Evolutionary conservation across 2,113 vertebrate genomes (phyloP).

Genomic region (Trinectes maculatus): DNA sequence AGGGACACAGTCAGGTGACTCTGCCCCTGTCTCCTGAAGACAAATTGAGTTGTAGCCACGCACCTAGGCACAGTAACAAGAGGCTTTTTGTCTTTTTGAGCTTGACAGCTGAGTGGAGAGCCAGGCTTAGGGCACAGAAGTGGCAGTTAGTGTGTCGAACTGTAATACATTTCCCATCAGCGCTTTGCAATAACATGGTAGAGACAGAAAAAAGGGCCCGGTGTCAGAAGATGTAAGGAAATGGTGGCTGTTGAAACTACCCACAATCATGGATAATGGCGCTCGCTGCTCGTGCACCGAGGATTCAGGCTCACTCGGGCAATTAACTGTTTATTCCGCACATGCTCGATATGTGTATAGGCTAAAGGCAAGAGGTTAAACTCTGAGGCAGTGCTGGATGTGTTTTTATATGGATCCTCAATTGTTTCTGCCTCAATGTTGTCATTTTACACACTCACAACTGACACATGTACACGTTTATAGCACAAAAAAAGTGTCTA

Average conservation of each 20-base stretch:
- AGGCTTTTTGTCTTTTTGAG: conserved; percentile 68
- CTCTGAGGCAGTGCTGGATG: conserved; percentile 10
- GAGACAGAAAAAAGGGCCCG: conserved; percentile 47
- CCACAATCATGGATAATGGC: conserved; percentile 41
- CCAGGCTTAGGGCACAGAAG: conserved; percentile 49
- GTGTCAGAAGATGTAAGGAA: conserved; percentile 47
- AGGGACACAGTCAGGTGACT: conserved; percentile 55
- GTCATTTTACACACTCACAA: neutral
- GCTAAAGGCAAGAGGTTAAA: conserved; percentile 10
- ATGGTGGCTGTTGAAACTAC: conserved; percentile 25
- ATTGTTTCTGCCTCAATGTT: neutral
- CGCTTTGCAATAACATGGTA: conserved; percentile 52
- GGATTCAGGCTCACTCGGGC: conserved; percentile 17
- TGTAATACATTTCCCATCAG: conserved; percentile 66
- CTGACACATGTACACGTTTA: neutral
- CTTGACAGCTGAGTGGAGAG: conserved; percentile 67
- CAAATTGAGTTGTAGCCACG: conserved; percentile 60
- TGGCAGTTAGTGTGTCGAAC: conserved; percentile 57
- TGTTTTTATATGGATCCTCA: conserved; percentile 5
- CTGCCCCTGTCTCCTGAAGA: conserved; percentile 51
- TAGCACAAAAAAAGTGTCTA: neutral
- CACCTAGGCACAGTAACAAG: conserved; percentile 55
- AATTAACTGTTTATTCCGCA: conserved; percentile 47
- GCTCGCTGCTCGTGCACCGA: conserved; percentile 23
- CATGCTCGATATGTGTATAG: conserved; percentile 1